Conservation (phyloP, 1,140 invertebrate genomes). For the Procambarus virginalis region DNA sequence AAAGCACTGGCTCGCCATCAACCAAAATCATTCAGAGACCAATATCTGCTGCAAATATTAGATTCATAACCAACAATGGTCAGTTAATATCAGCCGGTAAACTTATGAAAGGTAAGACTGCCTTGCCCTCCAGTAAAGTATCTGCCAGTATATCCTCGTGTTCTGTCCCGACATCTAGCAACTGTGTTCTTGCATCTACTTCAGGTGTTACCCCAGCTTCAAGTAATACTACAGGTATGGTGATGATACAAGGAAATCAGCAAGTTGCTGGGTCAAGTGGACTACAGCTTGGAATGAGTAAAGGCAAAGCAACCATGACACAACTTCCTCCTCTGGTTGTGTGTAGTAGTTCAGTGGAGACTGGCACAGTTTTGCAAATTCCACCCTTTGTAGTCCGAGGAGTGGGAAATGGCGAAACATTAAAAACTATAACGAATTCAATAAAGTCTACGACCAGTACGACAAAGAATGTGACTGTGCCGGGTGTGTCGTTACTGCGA, state of each 20-base stretch:
- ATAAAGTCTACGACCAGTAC: not conserved
- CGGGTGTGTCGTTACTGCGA: not conserved
- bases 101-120: conserved; percentile 14
- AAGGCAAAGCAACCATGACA: not conserved
- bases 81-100: conserved; percentile 48
- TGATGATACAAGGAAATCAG: not conserved
- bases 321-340: not conserved
- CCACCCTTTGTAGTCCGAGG: not conserved
- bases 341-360: not conserved
- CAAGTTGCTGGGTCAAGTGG: not conserved
- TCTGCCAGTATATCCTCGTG: not conserved
- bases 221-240: not conserved
- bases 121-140: not conserved
- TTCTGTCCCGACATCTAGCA: not conserved
- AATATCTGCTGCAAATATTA: conserved; percentile 22
- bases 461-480: not conserved
- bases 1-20: not conserved
- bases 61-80: conserved; percentile 42
- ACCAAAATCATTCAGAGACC: not conserved
- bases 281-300: not conserved
- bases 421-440: not conserved
- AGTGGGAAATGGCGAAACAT: not conserved
- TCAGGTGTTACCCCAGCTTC: not conserved
- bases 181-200: not conserved
- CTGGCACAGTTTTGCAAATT: not conserved